Conservation (phyloP, 2,888 invertebrate species). For the Tenthredo amoena region DNA sequence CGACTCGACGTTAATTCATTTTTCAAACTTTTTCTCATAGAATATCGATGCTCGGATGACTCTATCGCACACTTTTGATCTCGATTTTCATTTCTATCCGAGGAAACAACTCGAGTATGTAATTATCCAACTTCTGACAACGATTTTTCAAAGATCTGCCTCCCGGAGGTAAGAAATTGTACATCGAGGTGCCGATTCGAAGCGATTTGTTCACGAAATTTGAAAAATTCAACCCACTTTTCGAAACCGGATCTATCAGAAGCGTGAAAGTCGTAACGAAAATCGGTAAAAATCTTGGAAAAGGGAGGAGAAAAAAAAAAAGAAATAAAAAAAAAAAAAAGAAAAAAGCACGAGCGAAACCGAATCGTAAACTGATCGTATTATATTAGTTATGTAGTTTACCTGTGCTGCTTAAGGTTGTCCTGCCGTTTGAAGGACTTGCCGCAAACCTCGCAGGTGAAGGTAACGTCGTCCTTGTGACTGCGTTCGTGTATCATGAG, state of each 20-base stretch:
- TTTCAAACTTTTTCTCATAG: background rate
- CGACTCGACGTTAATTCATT: background rate
- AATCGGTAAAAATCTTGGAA: background rate
- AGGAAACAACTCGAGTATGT: background rate
- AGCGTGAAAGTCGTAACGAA: background rate
- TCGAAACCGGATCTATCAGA: background rate
- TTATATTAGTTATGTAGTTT: slow-evolving; percentile 52
- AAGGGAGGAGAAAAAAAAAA: background rate
- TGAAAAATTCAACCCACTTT: background rate
- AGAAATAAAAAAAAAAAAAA: background rate
- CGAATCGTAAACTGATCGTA: background rate
- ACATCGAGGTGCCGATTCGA: background rate
- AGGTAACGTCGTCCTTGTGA: slow-evolving; percentile 97
- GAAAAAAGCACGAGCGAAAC: background rate
- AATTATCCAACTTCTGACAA: background rate
- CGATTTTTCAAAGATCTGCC: background rate
- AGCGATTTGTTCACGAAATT: background rate
- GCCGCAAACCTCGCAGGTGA: slow-evolving; percentile 97
- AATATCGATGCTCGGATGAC: background rate
- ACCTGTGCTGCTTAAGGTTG: slow-evolving; percentile 94
- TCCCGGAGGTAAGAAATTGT: background rate
- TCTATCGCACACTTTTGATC: background rate
- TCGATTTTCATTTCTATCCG: background rate
- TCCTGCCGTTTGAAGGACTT: slow-evolving; percentile 98
- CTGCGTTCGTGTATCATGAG: slow-evolving; percentile 98